Base-by-base conservation (phyloP, 2,113 vertebrate genomes). In the Agapornis roseicollis region DNA sequence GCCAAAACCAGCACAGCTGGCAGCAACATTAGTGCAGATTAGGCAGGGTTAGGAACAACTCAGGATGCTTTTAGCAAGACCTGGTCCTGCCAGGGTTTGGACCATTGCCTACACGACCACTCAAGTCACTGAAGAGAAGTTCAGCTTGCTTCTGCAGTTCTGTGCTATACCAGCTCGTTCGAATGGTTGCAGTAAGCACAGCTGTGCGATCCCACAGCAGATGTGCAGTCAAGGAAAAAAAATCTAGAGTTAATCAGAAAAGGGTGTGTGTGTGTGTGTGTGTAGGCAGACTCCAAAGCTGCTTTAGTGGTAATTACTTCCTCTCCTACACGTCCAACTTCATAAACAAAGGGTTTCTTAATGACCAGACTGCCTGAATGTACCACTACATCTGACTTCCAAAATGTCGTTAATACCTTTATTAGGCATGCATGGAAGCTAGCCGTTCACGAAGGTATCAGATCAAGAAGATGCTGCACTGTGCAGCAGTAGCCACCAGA, bases 401-500 rank as follows among this genome's bases (percentile, higher is more conserved):
- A 50, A 50, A 74, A 27, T 50, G 42, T 41, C 49, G 16, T 10
- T 42, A 66, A 35, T 55, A 37, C 13, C 25, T 80, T n/a, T 60
- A 25, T 78, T 17, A n/a, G 68, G 37, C 20, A 1, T 0, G 29
- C 25, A 33, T 0, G 7, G 61, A 82, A 91, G 73, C 9, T 10
- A 22, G 3, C 5, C 13, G 2, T 20, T 19, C 50, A 14, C 7
- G 29, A 39, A 35, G 60, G 25, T 1, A 11, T 4, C 12, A 3
- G 6, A 31, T 2, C 2, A 16, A 58, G 81, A 47, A 44, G 71
- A 29, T 7, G 46, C 69, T 93, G 90, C 84, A 61, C 33, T 39
- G 60, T 33, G 65, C 80, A 68, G 41, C 35, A 37, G 28, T 4
- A 60, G 56, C 93, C 97, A 94, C 79, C 72, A 97, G 97, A 90